phyloP scores from a whole-genome alignment of 2,113 vertebrate species.

The Erinaceus europaeus region DNA sequence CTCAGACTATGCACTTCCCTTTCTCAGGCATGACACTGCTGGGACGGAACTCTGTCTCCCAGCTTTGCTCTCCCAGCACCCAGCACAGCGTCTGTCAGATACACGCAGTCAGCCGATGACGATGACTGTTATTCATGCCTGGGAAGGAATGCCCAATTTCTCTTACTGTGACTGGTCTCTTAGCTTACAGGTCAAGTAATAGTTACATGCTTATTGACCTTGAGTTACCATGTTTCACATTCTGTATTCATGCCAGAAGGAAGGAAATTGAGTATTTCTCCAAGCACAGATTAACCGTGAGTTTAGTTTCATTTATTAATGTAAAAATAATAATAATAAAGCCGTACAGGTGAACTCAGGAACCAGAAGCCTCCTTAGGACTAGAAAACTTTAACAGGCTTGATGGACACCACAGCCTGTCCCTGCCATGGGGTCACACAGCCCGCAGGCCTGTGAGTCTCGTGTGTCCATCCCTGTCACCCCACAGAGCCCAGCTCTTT shows the following conservation, averaged over 20 bases:
- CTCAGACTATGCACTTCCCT: neutral
- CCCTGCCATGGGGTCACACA: too few species aligned
- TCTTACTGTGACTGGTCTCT: neutral
- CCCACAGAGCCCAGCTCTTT: too few species aligned
- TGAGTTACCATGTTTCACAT: neutral
- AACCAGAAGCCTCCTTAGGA: neutral
- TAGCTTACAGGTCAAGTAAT: neutral
- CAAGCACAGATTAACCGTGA: neutral
- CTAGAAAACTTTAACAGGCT: constrained; percentile 2
- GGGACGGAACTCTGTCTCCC: too few species aligned
- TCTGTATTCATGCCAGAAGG: neutral
- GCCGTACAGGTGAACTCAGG: neutral
- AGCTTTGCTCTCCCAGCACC: neutral
- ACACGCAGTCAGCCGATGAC: neutral
- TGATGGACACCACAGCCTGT: too few species aligned
- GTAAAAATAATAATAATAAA: neutral
- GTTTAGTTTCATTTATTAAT: constrained; percentile 23
- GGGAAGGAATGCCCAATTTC: neutral
- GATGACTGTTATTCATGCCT: neutral
- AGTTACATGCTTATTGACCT: constrained; percentile 1
- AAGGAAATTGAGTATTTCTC: neutral
- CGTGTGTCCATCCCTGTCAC: too few species aligned
- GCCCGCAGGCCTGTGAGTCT: too few species aligned
- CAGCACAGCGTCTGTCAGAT: neutral
- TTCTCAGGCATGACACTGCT: neutral